Evolutionary conservation across 35 echinoderm and acorn worm species (phyloP).

Genomic region (Holothuria glaberrima): DNA sequence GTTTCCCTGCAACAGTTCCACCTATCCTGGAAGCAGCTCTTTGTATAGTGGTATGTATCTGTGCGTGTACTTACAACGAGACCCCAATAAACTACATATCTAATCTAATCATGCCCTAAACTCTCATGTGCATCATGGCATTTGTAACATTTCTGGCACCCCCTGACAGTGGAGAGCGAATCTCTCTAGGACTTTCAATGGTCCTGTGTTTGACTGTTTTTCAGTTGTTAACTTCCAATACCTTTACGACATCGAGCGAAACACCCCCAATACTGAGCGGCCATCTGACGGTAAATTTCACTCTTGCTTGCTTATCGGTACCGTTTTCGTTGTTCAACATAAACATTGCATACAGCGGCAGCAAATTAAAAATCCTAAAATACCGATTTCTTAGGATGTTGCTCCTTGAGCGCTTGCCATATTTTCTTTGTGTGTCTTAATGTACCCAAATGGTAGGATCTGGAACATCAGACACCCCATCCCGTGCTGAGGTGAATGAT

Average conservation of each 20-base stretch:
- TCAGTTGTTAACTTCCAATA: constrained; percentile 2
- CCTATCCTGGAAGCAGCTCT: no score
- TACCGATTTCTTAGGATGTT: neutral
- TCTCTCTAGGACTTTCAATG: neutral
- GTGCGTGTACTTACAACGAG: constrained; percentile 5
- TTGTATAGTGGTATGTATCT: neutral
- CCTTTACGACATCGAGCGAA: neutral
- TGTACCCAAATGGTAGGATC: no score
- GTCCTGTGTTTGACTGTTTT: constrained; percentile 4
- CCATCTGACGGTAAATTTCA: neutral
- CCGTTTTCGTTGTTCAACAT: neutral
- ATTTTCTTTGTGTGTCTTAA: neutral
- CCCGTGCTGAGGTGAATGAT: no score
- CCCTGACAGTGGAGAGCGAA: constrained; percentile 20
- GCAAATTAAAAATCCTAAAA: neutral
- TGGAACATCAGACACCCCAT: no score
- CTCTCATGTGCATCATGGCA: neutral
- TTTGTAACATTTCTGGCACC: constrained; percentile 12
- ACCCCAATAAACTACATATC: neutral
- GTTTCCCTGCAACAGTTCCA: neutral
- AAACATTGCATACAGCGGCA: neutral
- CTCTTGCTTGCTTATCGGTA: constrained; percentile 1
- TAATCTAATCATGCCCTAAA: neutral
- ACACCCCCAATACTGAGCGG: neutral
- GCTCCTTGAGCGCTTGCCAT: neutral